Conservation (phyloP, 1,140 invertebrate genomes). For the Drosophila punjabiensis region DNA sequence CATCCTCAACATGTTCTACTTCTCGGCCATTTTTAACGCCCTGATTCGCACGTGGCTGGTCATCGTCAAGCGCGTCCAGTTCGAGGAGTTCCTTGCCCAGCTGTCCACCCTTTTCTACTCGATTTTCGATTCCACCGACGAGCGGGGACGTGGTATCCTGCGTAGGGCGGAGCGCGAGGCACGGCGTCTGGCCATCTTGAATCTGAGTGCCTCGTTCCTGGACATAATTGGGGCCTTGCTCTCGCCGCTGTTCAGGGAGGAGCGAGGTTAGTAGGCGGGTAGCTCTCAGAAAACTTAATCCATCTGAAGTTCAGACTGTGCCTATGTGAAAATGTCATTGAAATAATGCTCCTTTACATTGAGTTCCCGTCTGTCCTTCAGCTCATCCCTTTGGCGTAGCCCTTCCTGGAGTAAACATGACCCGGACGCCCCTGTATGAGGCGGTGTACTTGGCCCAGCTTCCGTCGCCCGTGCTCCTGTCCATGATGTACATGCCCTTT, state of each 20-base stretch:
- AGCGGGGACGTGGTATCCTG: slow-evolving; percentile 28
- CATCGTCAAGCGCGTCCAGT: slow-evolving; percentile 57
- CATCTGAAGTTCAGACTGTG: background rate
- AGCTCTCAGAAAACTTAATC: background rate
- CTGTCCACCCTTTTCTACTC: slow-evolving; percentile 50
- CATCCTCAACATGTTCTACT: slow-evolving; percentile 77
- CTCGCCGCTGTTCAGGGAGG: slow-evolving; percentile 59
- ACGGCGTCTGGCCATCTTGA: slow-evolving; percentile 64
- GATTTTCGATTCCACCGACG: slow-evolving; percentile 42
- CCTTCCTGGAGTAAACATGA: slow-evolving; percentile 67
- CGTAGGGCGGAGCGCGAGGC: slow-evolving; percentile 34
- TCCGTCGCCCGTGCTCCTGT: slow-evolving; percentile 60
- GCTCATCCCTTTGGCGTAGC: slow-evolving; percentile 77
- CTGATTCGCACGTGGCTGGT: slow-evolving; percentile 73
- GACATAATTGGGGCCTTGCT: slow-evolving; percentile 67
- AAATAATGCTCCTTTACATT: background rate
- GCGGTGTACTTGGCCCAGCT: slow-evolving; percentile 69
- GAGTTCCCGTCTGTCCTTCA: slow-evolving; percentile 13
- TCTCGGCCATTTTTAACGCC: slow-evolving; percentile 74
- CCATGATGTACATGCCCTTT: slow-evolving; percentile 80
- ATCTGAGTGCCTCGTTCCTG: slow-evolving; percentile 67
- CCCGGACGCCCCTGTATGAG: slow-evolving; percentile 68
- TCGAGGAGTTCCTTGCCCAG: slow-evolving; percentile 50
- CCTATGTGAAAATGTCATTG: background rate
- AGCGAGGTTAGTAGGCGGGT: slow-evolving; percentile 46